Evolutionary conservation across 2,888 invertebrate genomes (phyloP).

Genomic region (Leptura quadrifasciata): DNA sequence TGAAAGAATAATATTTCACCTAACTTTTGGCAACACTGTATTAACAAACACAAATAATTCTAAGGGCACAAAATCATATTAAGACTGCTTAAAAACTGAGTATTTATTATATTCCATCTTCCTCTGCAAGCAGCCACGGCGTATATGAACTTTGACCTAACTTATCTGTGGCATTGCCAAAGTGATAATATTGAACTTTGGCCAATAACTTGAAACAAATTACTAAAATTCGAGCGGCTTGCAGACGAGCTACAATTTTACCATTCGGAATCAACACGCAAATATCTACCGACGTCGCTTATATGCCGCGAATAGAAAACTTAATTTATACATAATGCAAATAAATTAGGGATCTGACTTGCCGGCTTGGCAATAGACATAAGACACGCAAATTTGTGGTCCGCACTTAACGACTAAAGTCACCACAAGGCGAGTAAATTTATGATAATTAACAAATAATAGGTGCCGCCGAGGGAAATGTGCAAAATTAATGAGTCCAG

Average conservation of each 20-base stretch:
- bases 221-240: conserved; percentile 48
- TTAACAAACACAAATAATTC: too few relatives aligned
- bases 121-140: too few relatives aligned
- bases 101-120: too few relatives aligned
- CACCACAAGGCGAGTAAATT: conserved; percentile 38
- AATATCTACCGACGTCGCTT: conserved; percentile 52
- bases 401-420: conserved; percentile 32
- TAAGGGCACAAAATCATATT: too few relatives aligned
- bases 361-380: conserved; percentile 36
- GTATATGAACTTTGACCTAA: conserved; percentile 10
- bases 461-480: conserved; percentile 30
- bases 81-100: too few relatives aligned
- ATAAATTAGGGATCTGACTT: conserved; percentile 53
- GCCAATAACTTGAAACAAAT: conserved; percentile 50
- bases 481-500: conserved; percentile 44
- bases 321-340: conserved; percentile 54
- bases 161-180: neutral
- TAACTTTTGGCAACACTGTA: too few relatives aligned
- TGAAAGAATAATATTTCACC: too few relatives aligned
- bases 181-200: neutral
- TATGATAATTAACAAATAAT: conserved; percentile 45
- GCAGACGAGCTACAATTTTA: conserved; percentile 50
- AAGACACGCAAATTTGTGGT: conserved; percentile 49
- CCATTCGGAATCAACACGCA: conserved; percentile 55
- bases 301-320: conserved; percentile 49